Conservation (phyloP, 2,888 invertebrate species). For the Mimumesa dahlbomi region DNA sequence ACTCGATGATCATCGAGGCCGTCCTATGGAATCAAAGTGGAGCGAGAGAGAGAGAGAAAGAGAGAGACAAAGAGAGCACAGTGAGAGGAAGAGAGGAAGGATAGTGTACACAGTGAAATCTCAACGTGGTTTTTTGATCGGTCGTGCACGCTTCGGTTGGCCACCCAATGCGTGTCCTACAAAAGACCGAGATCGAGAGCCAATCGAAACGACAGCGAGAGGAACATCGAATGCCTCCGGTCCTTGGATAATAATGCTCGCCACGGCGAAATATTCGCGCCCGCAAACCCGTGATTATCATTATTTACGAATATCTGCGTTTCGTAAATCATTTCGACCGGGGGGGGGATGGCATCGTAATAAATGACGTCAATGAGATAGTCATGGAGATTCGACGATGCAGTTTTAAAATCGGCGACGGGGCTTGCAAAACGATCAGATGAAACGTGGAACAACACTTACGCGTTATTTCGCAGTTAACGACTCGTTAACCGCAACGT, state of each 20-base stretch:
- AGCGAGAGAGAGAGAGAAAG: not conserved
- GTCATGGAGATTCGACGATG: too few relatives aligned
- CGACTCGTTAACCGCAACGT: too few relatives aligned
- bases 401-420: too few relatives aligned
- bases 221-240: slow-evolving; percentile 9
- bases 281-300: not conserved
- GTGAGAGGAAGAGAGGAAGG: slow-evolving; percentile 9
- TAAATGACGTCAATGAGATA: too few relatives aligned
- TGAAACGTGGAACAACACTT: too few relatives aligned
- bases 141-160: slow-evolving; percentile 42
- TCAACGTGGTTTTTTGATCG: slow-evolving; percentile 51
- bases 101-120: slow-evolving; percentile 53
- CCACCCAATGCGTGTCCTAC: slow-evolving; percentile 62
- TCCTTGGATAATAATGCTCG: not conserved
- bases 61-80: not conserved
- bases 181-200: slow-evolving; percentile 33
- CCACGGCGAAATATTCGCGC: not conserved
- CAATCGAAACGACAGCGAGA: slow-evolving; percentile 48
- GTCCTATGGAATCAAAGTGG: not conserved
- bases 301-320: slow-evolving; percentile 1
- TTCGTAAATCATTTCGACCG: not conserved
- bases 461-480: too few relatives aligned
- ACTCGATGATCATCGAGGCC: slow-evolving; percentile 31
- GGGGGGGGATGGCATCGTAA: not conserved
- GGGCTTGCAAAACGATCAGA: too few relatives aligned